Evolutionary conservation across 2,888 invertebrate genomes (phyloP).

Genomic region (Callinectes sapidus): DNA sequence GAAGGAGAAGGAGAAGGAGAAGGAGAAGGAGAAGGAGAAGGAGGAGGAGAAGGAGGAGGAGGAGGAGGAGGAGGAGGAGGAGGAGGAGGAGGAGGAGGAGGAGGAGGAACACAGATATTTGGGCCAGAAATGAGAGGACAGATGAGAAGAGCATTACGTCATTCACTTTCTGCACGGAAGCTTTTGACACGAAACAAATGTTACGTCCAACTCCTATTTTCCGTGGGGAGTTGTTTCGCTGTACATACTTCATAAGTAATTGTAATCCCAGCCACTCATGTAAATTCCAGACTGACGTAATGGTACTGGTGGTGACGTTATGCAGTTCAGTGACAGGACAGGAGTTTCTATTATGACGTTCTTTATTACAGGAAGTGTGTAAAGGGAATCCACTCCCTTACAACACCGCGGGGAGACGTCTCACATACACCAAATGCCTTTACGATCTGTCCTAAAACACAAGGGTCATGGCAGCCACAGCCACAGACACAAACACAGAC

Average conservation of each 20-base stretch:
- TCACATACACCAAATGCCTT: not conserved
- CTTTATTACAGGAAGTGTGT: not conserved
- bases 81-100: not conserved
- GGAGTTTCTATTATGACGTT: not conserved
- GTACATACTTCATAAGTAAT: not conserved
- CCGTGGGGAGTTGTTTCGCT: not conserved
- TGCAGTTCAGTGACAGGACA: not conserved
- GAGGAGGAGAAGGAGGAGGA: not conserved
- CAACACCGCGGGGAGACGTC: not conserved
- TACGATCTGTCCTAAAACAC: not conserved
- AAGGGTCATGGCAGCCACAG: not conserved
- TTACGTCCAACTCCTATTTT: not conserved
- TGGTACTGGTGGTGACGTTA: not conserved
- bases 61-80: too few species aligned
- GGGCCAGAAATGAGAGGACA: not conserved
- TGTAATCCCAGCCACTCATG: not conserved
- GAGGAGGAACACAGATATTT: not conserved
- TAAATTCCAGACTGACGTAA: not conserved
- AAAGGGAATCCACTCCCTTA: not conserved
- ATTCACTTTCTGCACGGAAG: not conserved
- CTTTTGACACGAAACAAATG: not conserved
- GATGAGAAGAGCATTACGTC: not conserved
- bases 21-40: not conserved
- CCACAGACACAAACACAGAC: too few species aligned
- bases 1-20: not conserved